phyloP scores from a whole-genome alignment of 2,888 invertebrate genomes.

The Scaptomyza caliginosa region DNA sequence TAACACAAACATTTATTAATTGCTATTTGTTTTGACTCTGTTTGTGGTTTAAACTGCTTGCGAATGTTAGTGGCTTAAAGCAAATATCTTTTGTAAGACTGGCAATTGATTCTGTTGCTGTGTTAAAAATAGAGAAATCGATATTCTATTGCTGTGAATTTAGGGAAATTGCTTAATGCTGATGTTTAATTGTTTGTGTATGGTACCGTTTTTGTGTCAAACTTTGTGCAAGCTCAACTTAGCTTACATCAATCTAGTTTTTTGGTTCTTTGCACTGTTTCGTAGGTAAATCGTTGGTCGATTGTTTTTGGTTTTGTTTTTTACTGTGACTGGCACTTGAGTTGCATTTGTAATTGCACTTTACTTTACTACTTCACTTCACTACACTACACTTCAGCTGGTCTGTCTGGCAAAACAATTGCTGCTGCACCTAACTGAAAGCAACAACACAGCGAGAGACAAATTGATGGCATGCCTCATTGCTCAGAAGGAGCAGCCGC shows the following conservation, averaged over 20 bases:
- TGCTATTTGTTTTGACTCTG: slow-evolving; percentile 52
- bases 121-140: not conserved
- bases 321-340: slow-evolving; percentile 59
- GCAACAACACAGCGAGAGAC: slow-evolving; percentile 63
- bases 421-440: slow-evolving; percentile 58
- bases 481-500: slow-evolving; percentile 32
- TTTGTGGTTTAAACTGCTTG: not conserved
- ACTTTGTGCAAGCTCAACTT: slow-evolving; percentile 44
- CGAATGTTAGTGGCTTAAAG: not conserved
- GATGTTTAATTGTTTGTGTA: not conserved
- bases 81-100: not conserved
- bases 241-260: too few species aligned
- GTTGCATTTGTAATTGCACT: slow-evolving; percentile 80
- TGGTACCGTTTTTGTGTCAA: not conserved
- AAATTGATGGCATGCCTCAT: slow-evolving; percentile 80
- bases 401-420: slow-evolving; percentile 65
- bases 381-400: slow-evolving; percentile 10
- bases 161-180: not conserved
- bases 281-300: slow-evolving; percentile 30
- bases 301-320: not conserved
- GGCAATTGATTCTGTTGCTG: not conserved
- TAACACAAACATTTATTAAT: slow-evolving; percentile 59
- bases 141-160: not conserved
- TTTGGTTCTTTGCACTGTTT: too few species aligned
- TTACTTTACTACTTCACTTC: slow-evolving; percentile 50